Base-by-base conservation (phyloP, 53 echinoderm and acorn worm species). In the Echinometra lucunter region DNA sequence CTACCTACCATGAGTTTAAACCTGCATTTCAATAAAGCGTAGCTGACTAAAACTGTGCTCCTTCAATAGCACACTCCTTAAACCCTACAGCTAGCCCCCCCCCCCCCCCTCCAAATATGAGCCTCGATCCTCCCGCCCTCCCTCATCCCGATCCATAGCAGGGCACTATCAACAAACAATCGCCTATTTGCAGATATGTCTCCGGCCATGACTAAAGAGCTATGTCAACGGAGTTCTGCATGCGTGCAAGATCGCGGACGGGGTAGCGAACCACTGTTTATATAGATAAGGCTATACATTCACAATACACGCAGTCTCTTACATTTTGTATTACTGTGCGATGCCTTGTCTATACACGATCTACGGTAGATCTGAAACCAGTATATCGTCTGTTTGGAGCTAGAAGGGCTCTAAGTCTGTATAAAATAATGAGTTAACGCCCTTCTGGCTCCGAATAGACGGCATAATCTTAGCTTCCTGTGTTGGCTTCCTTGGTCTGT, bases 151-250 rank as follows among this genome's bases (percentile, higher is more conserved):
- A 78, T n/a, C 38, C 19, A 40, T 42, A 40, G 78, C 42, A 23
- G 78, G 21, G 78, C 42, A 40, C 78, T 19, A 38, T 78, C 78
- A 78, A 78, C 78, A 78, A 78, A 78, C 42, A 78, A 78, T 78
- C 42, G 78, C 19, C 78, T 78, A 42, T 78, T 78, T 78, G 78
- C 42, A 40, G 40, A 78, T 53, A 63, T 38, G 78, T 78, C 78
- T 40, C 78, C 21, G 38, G 42, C 42, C 6, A 78, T 38, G 78
- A 78, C 78, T 78, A 40, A 1, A 38, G 78, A 30, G 37, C 42
- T 78, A 78, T 78, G 78, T 78, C 78, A 78, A 78, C 78, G 38
- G 2, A 78, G 78, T 78, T 78, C 78, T 78, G 78, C 78, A 30
- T 78, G 38, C 21, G 42, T 78, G 78, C 78, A 78, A 40, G 78